These are phyloP conservation scores for Cynaeus angustus DNA, from an alignment of 2,888 invertebrate species.

Conservation along the genomic window DNA sequence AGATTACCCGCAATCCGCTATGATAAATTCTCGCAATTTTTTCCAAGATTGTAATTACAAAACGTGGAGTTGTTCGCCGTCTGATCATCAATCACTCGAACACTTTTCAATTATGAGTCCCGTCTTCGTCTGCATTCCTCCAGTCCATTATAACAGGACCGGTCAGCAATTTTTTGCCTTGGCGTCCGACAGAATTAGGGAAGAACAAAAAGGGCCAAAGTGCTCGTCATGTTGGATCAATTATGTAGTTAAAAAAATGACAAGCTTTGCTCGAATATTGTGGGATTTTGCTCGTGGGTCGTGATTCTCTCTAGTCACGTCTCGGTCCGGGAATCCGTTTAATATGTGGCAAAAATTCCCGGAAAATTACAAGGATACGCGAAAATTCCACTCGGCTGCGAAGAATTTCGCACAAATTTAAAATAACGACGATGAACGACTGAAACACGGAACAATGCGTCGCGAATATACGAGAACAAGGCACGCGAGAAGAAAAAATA, in stretches of 20 bases:
- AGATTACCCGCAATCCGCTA: slow-evolving; percentile 32
- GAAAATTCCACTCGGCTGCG: slow-evolving; percentile 12
- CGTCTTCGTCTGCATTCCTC: slow-evolving; percentile 35
- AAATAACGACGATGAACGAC: slow-evolving; percentile 5
- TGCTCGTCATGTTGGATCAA: slow-evolving; percentile 17
- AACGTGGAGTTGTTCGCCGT: slow-evolving; percentile 22
- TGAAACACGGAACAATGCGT: slow-evolving; percentile 4
- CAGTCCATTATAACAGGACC: slow-evolving; percentile 19
- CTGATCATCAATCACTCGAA: slow-evolving; percentile 32
- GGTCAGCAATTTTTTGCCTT: slow-evolving; percentile 19
- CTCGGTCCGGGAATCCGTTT: slow-evolving; percentile 19
- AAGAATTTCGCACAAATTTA: slow-evolving; percentile 6
- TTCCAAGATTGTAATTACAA: slow-evolving; percentile 27
- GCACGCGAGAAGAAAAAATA: neutral
- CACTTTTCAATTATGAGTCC: slow-evolving; percentile 40
- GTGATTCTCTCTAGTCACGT: slow-evolving; percentile 17
- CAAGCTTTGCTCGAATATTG: slow-evolving; percentile 4
- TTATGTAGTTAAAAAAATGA: slow-evolving; percentile 13
- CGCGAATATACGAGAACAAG: neutral
- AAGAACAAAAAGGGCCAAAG: slow-evolving; percentile 5
- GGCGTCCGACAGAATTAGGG: slow-evolving; percentile 10
- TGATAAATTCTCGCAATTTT: slow-evolving; percentile 37
- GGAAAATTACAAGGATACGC: slow-evolving; percentile 13
- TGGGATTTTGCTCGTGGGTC: slow-evolving; percentile 5
- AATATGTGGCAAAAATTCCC: slow-evolving; percentile 24